Evolutionary conservation across 2,113 vertebrate genomes (phyloP).

Genomic region (Chamaea fasciata): DNA sequence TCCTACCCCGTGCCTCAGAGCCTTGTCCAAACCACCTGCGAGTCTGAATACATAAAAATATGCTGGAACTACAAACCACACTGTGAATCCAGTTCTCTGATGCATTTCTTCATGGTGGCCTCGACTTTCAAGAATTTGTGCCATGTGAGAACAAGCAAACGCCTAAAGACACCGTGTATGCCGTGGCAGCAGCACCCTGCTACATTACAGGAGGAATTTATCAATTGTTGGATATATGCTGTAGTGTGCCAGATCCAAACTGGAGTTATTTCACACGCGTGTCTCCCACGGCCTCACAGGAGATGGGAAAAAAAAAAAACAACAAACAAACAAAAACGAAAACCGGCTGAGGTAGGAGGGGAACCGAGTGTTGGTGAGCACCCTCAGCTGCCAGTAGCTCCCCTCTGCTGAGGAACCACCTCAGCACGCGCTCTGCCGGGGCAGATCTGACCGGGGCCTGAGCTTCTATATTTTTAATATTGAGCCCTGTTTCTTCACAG

Average conservation of each 20-base stretch:
- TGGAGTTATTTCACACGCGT: not conserved
- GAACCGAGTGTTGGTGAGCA: fast-evolving
- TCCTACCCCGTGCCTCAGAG: not conserved
- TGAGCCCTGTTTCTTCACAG: not conserved
- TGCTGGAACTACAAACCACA: not conserved
- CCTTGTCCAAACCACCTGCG: not conserved
- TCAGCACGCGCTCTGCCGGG: fast-evolving
- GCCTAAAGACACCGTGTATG: fast-evolving
- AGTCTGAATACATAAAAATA: not conserved
- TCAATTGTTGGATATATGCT: not conserved
- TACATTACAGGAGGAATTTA: not conserved
- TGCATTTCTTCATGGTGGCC: fast-evolving
- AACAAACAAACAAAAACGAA: too few species aligned
- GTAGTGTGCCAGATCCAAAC: fast-evolving
- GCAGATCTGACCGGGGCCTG: not conserved
- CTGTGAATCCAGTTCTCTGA: not conserved
- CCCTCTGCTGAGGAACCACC: not conserved
- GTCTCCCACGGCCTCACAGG: not conserved
- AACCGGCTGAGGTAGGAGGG: not conserved
- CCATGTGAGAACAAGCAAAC: not conserved
- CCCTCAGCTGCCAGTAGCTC: not conserved
- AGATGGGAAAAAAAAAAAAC: not conserved
- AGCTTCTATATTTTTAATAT: not conserved
- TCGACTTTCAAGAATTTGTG: not conserved
- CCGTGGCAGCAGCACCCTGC: not conserved